Evolutionary conservation across 2,888 invertebrate genomes (phyloP).

Genomic region (Amphimallon solstitiale): DNA sequence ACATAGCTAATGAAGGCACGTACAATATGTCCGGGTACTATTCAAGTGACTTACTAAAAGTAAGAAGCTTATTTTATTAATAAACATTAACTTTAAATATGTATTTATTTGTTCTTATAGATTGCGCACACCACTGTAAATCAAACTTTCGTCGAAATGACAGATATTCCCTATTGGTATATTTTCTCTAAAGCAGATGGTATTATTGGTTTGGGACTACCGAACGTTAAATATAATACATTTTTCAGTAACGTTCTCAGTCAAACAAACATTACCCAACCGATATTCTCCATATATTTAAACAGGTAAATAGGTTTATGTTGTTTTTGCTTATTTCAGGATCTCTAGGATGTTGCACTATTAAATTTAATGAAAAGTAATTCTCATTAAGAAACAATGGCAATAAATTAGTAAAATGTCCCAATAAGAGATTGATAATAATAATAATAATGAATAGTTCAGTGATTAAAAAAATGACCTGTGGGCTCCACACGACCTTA

Average conservation of each 20-base stretch:
- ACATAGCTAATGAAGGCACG: slow-evolving; percentile 67
- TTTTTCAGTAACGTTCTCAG: slow-evolving; percentile 73
- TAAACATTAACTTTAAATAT: slow-evolving; percentile 2
- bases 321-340: too few relatives aligned
- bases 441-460: too few relatives aligned
- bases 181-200: slow-evolving; percentile 77
- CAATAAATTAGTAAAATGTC: too few relatives aligned
- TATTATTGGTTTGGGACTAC: slow-evolving; percentile 73
- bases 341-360: too few relatives aligned
- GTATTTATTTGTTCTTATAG: slow-evolving; percentile 56
- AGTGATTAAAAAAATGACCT: too few relatives aligned
- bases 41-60: slow-evolving; percentile 72
- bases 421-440: too few relatives aligned
- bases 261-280: slow-evolving; percentile 64
- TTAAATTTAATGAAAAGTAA: too few relatives aligned
- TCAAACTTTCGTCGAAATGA: slow-evolving; percentile 79
- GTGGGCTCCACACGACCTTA: too few relatives aligned
- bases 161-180: slow-evolving; percentile 72
- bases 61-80: slow-evolving; percentile 56
- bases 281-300: slow-evolving; percentile 76
- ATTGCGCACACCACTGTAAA: slow-evolving; percentile 67
- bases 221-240: slow-evolving; percentile 67
- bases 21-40: slow-evolving; percentile 73
- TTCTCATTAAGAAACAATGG: too few relatives aligned
- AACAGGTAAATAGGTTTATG: slow-evolving; percentile 71